Conservation (phyloP, 2,888 invertebrate species). For the Trilocha varians region DNA sequence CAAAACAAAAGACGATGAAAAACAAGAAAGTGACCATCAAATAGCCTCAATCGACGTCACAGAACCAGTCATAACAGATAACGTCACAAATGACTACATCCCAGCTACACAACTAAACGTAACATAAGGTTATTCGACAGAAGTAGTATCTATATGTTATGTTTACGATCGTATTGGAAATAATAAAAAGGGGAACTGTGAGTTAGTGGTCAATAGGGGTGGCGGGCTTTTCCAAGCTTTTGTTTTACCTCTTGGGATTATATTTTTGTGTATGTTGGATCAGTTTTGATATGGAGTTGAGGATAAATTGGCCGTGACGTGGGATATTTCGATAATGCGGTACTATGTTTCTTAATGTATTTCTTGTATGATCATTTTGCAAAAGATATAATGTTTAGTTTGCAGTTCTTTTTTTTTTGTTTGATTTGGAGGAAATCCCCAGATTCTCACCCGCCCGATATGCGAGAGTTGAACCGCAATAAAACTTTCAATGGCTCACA, state of each 20-base stretch:
- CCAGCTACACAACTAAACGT: neutral
- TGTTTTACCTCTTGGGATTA: neutral
- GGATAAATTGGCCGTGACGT: too few relatives aligned
- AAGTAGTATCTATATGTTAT: slow-evolving; percentile 10
- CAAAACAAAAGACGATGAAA: neutral
- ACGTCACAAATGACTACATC: neutral
- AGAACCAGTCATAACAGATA: neutral
- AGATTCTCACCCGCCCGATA: too few relatives aligned
- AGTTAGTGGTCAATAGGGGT: slow-evolving; percentile 1
- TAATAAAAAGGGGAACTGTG: slow-evolving; percentile 4
- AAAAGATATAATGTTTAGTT: too few relatives aligned
- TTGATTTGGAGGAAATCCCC: too few relatives aligned
- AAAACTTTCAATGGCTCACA: too few relatives aligned
- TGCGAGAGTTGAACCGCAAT: too few relatives aligned
- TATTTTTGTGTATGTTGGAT: too few relatives aligned
- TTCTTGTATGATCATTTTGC: too few relatives aligned
- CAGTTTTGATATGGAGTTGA: too few relatives aligned
- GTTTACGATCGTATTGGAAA: slow-evolving; percentile 6
- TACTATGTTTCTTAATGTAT: too few relatives aligned
- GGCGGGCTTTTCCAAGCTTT: neutral
- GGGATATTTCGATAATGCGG: too few relatives aligned
- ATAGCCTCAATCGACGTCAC: neutral
- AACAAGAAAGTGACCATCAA: neutral
- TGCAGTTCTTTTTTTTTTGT: too few relatives aligned
- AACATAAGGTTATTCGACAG: slow-evolving; percentile 1